These are phyloP conservation scores for Turritopsis dohrnii DNA, from an alignment of 30 jellyfish, hydroid and myxozoan genomes.

Conservation along the genomic window DNA sequence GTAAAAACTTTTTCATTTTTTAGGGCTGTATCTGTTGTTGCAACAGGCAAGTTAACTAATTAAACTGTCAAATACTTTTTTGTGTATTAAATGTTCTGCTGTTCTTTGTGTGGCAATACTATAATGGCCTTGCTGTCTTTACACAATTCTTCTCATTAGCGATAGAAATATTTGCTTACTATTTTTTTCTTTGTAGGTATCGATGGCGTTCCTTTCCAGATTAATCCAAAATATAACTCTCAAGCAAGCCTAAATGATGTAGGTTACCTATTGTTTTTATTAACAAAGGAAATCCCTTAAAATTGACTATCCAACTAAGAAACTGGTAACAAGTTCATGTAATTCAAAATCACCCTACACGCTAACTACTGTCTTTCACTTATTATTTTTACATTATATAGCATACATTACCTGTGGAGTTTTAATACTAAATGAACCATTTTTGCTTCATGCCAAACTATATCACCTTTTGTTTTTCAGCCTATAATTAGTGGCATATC, in stretches of 20 bases:
- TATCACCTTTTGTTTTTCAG: neutral
- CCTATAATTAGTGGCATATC: neutral
- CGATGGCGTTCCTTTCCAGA: constrained; percentile 80
- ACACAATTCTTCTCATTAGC: neutral
- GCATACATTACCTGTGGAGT: too few species aligned
- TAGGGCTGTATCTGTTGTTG: neutral
- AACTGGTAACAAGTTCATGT: too few species aligned
- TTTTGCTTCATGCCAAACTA: too few species aligned
- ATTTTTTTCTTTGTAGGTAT: constrained; percentile 37
- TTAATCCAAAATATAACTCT: constrained; percentile 62
- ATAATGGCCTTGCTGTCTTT: neutral
- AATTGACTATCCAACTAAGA: too few species aligned
- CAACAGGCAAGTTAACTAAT: neutral
- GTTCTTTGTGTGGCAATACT: neutral
- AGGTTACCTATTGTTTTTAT: too few species aligned
- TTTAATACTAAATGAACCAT: too few species aligned
- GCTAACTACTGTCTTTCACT: too few species aligned
- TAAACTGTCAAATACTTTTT: neutral
- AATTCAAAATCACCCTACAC: too few species aligned
- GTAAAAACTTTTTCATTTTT: neutral
- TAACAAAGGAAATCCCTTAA: too few species aligned
- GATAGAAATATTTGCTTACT: neutral
- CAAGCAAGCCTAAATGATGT: constrained; percentile 40
- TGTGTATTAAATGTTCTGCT: too few species aligned
- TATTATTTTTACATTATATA: too few species aligned